Evolutionary conservation across 1,140 invertebrate species (phyloP), one percentile per base, ranked within the genome.

Genomic region (Hirudo medicinalis): DNA sequence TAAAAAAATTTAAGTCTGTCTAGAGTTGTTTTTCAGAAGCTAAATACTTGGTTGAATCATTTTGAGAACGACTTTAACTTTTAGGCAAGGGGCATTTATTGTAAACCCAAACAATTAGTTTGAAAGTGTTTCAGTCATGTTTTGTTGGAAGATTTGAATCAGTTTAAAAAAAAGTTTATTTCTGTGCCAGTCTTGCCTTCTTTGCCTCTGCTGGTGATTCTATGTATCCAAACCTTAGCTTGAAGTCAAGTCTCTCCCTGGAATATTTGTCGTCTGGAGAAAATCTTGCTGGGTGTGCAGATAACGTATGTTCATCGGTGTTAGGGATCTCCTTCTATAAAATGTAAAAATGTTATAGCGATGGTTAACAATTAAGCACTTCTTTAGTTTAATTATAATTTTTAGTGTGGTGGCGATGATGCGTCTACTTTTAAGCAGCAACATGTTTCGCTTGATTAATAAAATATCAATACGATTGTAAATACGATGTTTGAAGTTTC

Each of bases 181-280:
- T 49, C 43, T 49, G 43, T 49, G 43, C 43, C 43, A 49, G 43
- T 49, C 43, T 49, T 49, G 43, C 43, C 22, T 63, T 63, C 22
- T 63, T 63, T 87, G 87, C 80, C 88, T 86, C 27, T 90, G 87
- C 78, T 90, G 86, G 82, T 94, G 92, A n/a, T 90, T 94, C 17
- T 90, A 84, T 25, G 97, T 83, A 82, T 17, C 89, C 89, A 84
- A 92, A 96, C 80, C 94, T 85, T 79, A 90, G 90, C 82, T 97
- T 97, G 54, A 94, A 87, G 0, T 86, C 91, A 69, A 97, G 88
- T 73, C 94, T 86, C 78, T 96, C 88, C 75, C 89, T 86, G 0
- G 94, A 97, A 80, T 90, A 94, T 82, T 93, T 92, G 78, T 97
- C 94, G 83, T 96, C 92, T 0, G 94, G 93, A 20, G 93, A 94